Evolutionary conservation across 1,140 invertebrate species (phyloP), one percentile per base, ranked within the genome.

Genomic region (Pseudachorutes palmiensis): DNA sequence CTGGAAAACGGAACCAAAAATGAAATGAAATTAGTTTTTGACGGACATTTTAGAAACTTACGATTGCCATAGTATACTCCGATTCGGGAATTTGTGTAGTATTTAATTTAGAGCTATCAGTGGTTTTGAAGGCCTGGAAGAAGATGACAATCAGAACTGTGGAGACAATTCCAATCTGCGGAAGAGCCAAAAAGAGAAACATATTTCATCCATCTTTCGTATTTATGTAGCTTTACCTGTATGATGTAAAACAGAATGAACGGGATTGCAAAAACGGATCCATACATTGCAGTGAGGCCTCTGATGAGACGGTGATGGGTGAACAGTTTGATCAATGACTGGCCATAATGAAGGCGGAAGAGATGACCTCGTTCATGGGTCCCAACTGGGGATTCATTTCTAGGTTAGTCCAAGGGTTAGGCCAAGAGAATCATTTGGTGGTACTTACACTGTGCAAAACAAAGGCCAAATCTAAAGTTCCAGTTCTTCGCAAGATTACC

Each of bases 401-500:
- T 12, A 45, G 19, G 19, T 45, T 19, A 45, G 36, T 45, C n/a
- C n/a, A n/a, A n/a, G n/a, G 19, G 36, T 45, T 45, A 45, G 36
- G 36, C 36, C 19, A n/a, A n/a, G n/a, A n/a, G n/a, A n/a, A n/a
- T 41, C 5, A 19, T 9, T 41, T 41, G 5, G 36, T 9, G 36
- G 19, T 5, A 41, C 51, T 12, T 55, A 55, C 51, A 24, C 24
- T 55, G 51, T 5, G 51, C 51, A 22, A 55, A 55, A 22, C 51
- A 55, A 5, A 55, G 24, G 51, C 51, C 51, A 22, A 55, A 55
- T 55, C 51, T 9, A 26, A 16, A 55, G 51, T 55, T 55, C 51
- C 51, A 55, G 24, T 55, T 55, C 24, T 55, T 55, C 3, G 51
- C 51, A 55, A 55, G 51, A 55, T 55, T 55, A 14, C 51, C 51